Conservation (phyloP, 2,113 vertebrate species). For the Lota lota region DNA sequence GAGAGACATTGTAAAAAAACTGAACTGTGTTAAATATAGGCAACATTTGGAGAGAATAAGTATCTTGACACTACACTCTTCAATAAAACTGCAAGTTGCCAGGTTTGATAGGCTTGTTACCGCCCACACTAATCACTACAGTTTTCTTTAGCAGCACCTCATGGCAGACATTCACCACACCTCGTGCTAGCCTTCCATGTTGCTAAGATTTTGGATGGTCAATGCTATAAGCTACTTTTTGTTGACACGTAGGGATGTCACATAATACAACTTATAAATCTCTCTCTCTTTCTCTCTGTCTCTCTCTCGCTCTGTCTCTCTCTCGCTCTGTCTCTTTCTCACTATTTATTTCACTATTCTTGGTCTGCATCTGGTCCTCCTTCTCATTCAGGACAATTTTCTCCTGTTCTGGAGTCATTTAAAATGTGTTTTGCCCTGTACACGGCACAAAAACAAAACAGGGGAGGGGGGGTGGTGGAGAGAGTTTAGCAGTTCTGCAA, state of each 20-base stretch:
- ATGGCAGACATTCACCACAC: slow-evolving; percentile 24
- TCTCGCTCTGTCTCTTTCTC: background rate
- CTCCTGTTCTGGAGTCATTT: slow-evolving; percentile 37
- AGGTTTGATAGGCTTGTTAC: background rate
- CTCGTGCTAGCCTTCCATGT: background rate
- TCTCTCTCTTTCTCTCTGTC: background rate
- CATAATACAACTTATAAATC: background rate
- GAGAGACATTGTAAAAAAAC: background rate
- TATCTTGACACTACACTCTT: slow-evolving; percentile 13
- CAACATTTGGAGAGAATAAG: slow-evolving; percentile 14
- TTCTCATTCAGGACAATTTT: slow-evolving; percentile 23
- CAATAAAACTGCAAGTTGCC: background rate
- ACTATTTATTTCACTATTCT: background rate
- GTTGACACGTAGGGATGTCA: slow-evolving; percentile 45
- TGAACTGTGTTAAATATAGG: background rate
- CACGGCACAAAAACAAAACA: too few relatives aligned
- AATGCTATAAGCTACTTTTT: slow-evolving; percentile 31
- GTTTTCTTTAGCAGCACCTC: slow-evolving; percentile 13
- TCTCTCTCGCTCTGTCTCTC: background rate
- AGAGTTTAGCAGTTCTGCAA: too few relatives aligned
- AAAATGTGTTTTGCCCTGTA: slow-evolving; percentile 5
- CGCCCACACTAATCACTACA: slow-evolving; percentile 6
- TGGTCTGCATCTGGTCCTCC: slow-evolving; percentile 20
- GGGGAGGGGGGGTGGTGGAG: too few relatives aligned
- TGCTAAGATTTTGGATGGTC: slow-evolving; percentile 17